phyloP scores from a whole-genome alignment of 2,113 vertebrate genomes.

The Syrmaticus mikado region DNA sequence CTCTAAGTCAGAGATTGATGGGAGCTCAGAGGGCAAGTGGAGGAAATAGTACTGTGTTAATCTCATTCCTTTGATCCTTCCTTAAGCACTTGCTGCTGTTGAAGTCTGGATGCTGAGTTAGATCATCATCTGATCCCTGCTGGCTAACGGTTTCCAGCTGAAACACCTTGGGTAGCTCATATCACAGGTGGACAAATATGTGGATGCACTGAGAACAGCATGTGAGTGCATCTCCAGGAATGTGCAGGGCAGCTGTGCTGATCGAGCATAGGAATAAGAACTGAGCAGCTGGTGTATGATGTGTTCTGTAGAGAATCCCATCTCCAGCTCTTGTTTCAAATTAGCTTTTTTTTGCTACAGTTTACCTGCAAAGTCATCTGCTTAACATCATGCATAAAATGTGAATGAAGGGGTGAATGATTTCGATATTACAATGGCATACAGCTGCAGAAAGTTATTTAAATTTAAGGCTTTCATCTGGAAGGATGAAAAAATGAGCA shows the following conservation, averaged over 20 bases:
- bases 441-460: not conserved
- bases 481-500: not conserved
- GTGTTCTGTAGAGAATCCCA: not conserved
- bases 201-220: not conserved
- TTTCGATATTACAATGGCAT: not conserved
- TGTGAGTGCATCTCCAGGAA: not conserved
- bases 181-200: not conserved
- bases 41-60: not conserved
- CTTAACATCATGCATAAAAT: not conserved
- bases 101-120: not conserved
- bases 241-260: rapidly evolving
- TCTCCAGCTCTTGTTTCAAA: not conserved
- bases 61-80: not conserved
- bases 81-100: not conserved
- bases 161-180: not conserved
- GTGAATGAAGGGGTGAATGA: not conserved
- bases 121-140: not conserved
- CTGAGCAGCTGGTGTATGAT: not conserved
- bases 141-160: not conserved
- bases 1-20: not conserved
- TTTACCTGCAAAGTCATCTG: not conserved
- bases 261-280: no score
- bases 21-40: not conserved
- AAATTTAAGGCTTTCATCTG: not conserved
- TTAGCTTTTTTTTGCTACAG: not conserved